These are phyloP conservation scores for Batillaria attramentaria DNA, from an alignment of 1,140 invertebrate species.

Conservation along the genomic window DNA sequence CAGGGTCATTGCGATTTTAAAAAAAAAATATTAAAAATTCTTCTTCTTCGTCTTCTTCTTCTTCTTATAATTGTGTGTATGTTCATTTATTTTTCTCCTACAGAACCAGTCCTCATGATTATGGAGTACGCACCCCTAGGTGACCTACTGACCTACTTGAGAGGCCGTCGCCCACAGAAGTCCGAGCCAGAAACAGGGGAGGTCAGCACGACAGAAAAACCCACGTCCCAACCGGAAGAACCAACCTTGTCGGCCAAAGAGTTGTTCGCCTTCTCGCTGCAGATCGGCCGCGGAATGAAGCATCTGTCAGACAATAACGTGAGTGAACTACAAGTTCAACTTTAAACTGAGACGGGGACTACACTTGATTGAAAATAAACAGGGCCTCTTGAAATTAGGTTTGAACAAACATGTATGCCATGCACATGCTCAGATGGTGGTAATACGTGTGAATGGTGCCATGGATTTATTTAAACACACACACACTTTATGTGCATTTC, in stretches of 20 bases:
- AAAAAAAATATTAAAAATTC: too few relatives aligned
- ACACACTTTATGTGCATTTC: too few relatives aligned
- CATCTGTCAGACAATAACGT: conserved; percentile 51
- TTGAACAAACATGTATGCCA: fast-evolving
- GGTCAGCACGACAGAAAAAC: conserved; percentile 18
- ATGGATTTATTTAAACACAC: background rate
- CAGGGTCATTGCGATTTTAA: too few relatives aligned
- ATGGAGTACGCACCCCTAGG: conserved; percentile 60
- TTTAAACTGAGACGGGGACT: background rate
- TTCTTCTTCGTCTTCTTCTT: too few relatives aligned
- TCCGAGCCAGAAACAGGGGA: conserved; percentile 33
- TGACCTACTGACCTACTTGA: conserved; percentile 52
- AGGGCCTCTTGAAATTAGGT: too few relatives aligned
- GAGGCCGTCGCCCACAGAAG: conserved; percentile 45
- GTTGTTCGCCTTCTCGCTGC: conserved; percentile 52
- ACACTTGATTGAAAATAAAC: background rate
- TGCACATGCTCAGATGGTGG: background rate
- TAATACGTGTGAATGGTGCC: background rate
- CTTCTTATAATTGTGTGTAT: background rate
- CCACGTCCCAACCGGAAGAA: background rate
- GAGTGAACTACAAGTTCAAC: conserved; percentile 9
- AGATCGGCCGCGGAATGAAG: conserved; percentile 55
- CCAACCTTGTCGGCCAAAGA: conserved; percentile 37
- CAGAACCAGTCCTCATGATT: conserved; percentile 58
- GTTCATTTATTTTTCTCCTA: background rate